Evolutionary conservation across 2,888 invertebrate species (phyloP), one percentile per base, ranked within the genome.

Genomic region (Uropetala carovei): DNA sequence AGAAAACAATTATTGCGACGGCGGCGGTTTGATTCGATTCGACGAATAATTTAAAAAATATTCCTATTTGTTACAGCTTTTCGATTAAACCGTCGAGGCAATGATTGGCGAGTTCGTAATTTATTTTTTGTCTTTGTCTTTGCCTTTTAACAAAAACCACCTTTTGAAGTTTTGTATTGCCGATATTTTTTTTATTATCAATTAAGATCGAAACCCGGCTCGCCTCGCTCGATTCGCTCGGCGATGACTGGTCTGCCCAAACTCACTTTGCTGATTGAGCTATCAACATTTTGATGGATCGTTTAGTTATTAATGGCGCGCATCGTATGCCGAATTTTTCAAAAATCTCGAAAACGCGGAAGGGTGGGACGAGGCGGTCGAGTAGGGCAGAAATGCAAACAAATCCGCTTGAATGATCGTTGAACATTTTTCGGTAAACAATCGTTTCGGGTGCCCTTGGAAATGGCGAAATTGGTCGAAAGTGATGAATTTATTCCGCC

Each of bases 401-500:
- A 59, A 30, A 30, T 85, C 13, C 59, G 14, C 30, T 64, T 89
- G 89, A 58, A 89, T 64, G 43, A 89, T 89, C 27, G 59, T 18
- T 16, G 30, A 10, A 16, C 64, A 89, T 89, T 64, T 89, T 89
- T 64, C 60, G 30, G 89, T 27, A 3, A 64, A 89, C 59, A n/a
- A 30, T n/a, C 18, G 5, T 64, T 43, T 18, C 30, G 30, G 64
- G 18, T 14, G 14, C 83, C 57, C 83, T 83, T 83, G 83, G 57
- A 83, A n/a, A 83, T 30, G 64, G 18, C 60, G 22, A 89, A 89
- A 89, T 89, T 60, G 30, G 30, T 64, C 64, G 89, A 27, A 59
- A 86, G 27, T 10, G 59, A 59, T 60, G 60, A 59, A 89, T 89
- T 64, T 64, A 89, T 89, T 64, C 64, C 64, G 75, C 30, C 43